Percentiles rank a stretch among this genome's conserved stretches.
These are phyloP conservation scores for Forbesichthys papilliferus DNA, from an alignment of 2,113 vertebrate species.

Conservation along the genomic window DNA sequence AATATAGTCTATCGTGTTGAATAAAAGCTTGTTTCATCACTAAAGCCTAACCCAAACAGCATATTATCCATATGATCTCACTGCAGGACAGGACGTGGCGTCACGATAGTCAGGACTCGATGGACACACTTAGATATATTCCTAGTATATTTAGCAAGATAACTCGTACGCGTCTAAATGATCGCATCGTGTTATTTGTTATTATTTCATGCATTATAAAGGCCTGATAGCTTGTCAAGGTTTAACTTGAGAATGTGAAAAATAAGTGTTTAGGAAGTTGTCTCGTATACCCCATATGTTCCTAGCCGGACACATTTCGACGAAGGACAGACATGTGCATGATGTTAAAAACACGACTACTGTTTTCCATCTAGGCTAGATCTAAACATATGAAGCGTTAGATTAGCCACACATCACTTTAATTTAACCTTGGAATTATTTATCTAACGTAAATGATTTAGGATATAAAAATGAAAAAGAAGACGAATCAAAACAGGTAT, in stretches of 20 bases:
- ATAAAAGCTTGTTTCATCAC: too few relatives aligned
- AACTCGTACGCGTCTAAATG: not conserved
- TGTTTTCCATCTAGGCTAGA: too few relatives aligned
- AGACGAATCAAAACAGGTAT: slow-evolving; percentile 50
- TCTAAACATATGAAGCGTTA: not conserved
- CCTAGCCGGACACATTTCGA: not conserved
- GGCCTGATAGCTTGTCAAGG: too few relatives aligned
- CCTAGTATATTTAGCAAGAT: too few relatives aligned
- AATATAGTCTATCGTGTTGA: too few relatives aligned
- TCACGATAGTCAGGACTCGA: too few relatives aligned
- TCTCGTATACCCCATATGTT: slow-evolving; percentile 4
- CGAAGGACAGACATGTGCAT: not conserved
- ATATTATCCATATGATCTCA: too few relatives aligned
- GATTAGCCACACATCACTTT: not conserved
- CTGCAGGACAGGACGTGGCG: too few relatives aligned
- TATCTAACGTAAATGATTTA: not conserved
- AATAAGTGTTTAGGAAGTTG: not conserved
- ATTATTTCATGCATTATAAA: not conserved
- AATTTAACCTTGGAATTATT: too few relatives aligned
- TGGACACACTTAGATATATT: too few relatives aligned
- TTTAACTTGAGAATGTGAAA: not conserved
- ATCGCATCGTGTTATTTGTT: not conserved
- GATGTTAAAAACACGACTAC: not conserved
- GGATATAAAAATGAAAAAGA: slow-evolving; percentile 59
- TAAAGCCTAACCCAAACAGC: too few relatives aligned